These are phyloP conservation scores for Coregonus clupeaformis DNA, from an alignment of 2,113 vertebrate genomes.

Conservation along the genomic window DNA sequence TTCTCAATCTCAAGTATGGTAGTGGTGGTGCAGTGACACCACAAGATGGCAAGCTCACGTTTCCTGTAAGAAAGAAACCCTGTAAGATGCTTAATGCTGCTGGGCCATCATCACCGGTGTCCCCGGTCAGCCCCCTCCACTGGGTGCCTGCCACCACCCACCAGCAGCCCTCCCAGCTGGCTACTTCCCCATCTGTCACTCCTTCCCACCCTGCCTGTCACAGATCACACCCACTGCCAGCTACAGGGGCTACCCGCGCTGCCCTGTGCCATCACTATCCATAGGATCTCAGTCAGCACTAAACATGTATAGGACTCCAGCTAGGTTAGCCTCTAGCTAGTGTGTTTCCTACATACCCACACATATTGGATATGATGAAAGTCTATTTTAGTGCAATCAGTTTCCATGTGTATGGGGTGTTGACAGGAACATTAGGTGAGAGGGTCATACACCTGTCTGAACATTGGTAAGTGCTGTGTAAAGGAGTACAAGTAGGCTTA, in stretches of 20 bases:
- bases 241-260: neutral
- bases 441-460: too few species aligned
- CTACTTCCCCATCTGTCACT: slow-evolving; percentile 59
- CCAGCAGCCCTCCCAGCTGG: slow-evolving; percentile 7
- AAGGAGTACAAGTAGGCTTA: too few species aligned
- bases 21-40: neutral
- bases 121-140: slow-evolving; percentile 3
- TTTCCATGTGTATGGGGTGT: too few species aligned
- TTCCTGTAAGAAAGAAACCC: neutral
- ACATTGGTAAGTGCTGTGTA: too few species aligned
- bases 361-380: too few species aligned
- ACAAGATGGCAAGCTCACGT: neutral
- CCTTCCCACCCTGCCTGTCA: neutral
- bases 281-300: slow-evolving; percentile 3
- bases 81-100: slow-evolving; percentile 7
- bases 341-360: neutral
- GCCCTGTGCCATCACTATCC: neutral
- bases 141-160: neutral
- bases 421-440: too few species aligned
- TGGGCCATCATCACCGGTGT: slow-evolving; percentile 10
- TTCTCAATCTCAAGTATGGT: neutral
- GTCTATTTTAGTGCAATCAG: too few species aligned
- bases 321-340: neutral
- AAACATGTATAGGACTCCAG: neutral
- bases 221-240: slow-evolving; percentile 11